Percentiles rank a stretch among this genome's conserved stretches.
phyloP scores from a whole-genome alignment of 2,113 vertebrate species.

The Thunnus maccoyii region DNA sequence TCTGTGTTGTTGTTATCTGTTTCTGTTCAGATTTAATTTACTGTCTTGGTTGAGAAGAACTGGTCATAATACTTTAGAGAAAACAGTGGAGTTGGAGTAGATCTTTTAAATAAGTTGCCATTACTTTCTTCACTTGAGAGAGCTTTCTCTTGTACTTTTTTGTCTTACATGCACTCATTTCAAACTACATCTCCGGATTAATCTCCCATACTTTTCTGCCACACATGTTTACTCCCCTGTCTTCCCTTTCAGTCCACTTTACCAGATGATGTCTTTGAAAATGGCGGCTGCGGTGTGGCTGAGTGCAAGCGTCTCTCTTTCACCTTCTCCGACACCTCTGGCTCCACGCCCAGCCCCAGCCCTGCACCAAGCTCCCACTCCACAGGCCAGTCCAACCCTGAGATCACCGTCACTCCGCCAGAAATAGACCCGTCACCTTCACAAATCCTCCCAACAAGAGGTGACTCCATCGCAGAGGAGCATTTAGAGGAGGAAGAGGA shows the following conservation, averaged over 20 bases:
- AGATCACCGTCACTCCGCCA: constrained; percentile 88
- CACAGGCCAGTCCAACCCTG: constrained; percentile 86
- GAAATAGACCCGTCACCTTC: constrained; percentile 75
- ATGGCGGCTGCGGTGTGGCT: constrained; percentile 80
- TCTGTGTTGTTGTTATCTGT: constrained; percentile 5
- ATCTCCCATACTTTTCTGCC: not conserved
- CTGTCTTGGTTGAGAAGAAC: constrained; percentile 13
- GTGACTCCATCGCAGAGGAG: constrained; percentile 75
- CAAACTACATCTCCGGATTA: not conserved
- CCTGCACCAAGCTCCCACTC: constrained; percentile 83
- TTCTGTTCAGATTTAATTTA: not conserved
- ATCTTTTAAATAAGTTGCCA: constrained; percentile 7
- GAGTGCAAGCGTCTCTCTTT: constrained; percentile 93
- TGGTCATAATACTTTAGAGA: not conserved
- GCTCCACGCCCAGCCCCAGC: constrained; percentile 68
- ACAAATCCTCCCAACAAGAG: constrained; percentile 65
- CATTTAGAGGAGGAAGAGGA: constrained; percentile 67
- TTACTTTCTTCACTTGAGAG: constrained; percentile 19
- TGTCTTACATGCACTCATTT: constrained; percentile 16
- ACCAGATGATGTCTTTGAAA: constrained; percentile 93
- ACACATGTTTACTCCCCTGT: constrained; percentile 20
- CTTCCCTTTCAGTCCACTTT: constrained; percentile 88
- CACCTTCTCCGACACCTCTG: constrained; percentile 90
- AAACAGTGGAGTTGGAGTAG: not conserved
- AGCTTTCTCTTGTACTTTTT: constrained; percentile 15